phyloP scores from a whole-genome alignment of 2,113 vertebrate species.

The Thalassarche chlororhynchos region DNA sequence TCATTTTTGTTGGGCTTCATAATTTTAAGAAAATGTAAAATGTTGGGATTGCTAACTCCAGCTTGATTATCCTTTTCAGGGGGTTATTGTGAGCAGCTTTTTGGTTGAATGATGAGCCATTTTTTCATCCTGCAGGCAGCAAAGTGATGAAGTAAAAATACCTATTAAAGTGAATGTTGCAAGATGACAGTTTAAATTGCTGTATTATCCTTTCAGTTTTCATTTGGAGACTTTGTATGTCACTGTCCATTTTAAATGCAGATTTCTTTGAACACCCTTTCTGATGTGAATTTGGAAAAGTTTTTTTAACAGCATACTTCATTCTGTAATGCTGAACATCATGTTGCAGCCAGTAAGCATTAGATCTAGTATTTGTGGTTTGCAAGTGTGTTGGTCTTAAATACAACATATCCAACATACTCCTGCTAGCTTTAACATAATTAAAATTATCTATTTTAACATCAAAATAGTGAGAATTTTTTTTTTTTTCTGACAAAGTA shows the following conservation, averaged over 20 bases:
- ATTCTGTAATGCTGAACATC: conserved; percentile 20
- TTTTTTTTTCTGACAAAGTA: conserved; percentile 24
- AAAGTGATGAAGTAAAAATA: conserved; percentile 20
- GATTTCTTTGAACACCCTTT: conserved; percentile 27
- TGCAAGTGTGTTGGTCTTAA: conserved; percentile 42
- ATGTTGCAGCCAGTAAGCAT: conserved; percentile 51
- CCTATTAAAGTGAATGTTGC: neutral
- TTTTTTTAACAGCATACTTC: neutral
- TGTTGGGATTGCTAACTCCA: neutral
- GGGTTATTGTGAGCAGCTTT: conserved; percentile 20
- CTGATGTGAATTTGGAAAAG: conserved; percentile 10
- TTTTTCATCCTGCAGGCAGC: conserved; percentile 31
- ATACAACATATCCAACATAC: conserved; percentile 16
- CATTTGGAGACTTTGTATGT: neutral
- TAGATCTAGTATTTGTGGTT: conserved; percentile 35
- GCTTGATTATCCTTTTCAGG: conserved; percentile 40
- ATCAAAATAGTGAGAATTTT: conserved; percentile 52
- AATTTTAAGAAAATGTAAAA: conserved; percentile 30
- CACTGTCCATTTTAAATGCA: conserved; percentile 4
- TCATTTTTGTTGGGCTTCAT: conserved; percentile 24
- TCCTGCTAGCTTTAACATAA: conserved; percentile 53
- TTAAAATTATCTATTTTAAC: conserved; percentile 27
- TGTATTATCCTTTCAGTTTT: conserved; percentile 17
- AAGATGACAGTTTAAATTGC: conserved; percentile 20
- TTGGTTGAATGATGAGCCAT: neutral